Evolutionary conservation across 2,888 invertebrate species (phyloP).

Genomic region (Hirtodrosophila confusa): DNA sequence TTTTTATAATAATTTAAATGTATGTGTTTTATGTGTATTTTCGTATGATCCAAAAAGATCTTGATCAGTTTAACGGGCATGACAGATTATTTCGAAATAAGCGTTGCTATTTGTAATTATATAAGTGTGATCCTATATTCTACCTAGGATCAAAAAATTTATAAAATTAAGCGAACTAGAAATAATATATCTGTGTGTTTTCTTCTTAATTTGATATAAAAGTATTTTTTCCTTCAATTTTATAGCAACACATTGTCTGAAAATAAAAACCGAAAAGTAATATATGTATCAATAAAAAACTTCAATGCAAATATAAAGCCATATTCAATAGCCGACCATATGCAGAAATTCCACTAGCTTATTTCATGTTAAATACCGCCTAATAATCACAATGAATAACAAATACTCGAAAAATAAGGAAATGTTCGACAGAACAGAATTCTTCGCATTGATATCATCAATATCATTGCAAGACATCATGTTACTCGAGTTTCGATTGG

Average conservation of each 20-base stretch:
- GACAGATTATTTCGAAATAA: too few relatives aligned
- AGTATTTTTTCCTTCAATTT: constrained; percentile 70
- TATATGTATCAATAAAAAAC: constrained; percentile 31
- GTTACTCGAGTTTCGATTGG: constrained; percentile 59
- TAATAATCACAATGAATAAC: constrained; percentile 42
- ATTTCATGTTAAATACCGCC: constrained; percentile 13
- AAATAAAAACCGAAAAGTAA: constrained; percentile 32
- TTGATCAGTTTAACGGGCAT: too few relatives aligned
- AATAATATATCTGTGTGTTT: constrained; percentile 2
- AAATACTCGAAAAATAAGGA: constrained; percentile 16
- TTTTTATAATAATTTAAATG: too few relatives aligned
- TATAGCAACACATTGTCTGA: constrained; percentile 60
- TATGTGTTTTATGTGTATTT: too few relatives aligned
- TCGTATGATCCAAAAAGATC: too few relatives aligned
- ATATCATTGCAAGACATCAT: constrained; percentile 64
- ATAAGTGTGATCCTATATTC: too few relatives aligned
- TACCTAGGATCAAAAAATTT: too few relatives aligned
- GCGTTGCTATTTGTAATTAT: too few relatives aligned
- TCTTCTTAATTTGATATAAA: constrained; percentile 43
- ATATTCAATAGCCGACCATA: constrained; percentile 31
- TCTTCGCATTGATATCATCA: constrained; percentile 36
- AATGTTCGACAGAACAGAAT: constrained; percentile 25
- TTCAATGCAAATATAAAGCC: constrained; percentile 15
- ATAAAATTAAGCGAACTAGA: too few relatives aligned
- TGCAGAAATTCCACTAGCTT: constrained; percentile 34